phyloP scores from a whole-genome alignment of 2,113 vertebrate species.

The Cryptotis parvus region DNA sequence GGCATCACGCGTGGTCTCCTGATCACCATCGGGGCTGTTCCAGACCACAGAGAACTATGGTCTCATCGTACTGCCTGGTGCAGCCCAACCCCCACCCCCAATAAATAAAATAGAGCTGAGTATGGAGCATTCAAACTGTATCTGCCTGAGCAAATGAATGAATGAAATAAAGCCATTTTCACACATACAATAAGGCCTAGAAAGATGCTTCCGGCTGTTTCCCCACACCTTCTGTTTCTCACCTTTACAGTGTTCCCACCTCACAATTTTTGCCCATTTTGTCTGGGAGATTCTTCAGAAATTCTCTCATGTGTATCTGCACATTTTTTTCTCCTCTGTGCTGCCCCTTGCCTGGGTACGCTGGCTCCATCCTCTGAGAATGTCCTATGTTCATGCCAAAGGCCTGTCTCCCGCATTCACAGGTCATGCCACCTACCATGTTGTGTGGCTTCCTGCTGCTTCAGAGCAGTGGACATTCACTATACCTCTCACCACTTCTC shows the following conservation, averaged over 20 bases:
- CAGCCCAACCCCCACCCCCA: too few species aligned
- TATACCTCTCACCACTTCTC: not conserved
- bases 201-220: not conserved
- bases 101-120: not conserved
- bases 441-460: not conserved
- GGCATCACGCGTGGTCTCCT: too few species aligned
- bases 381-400: not conserved
- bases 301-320: not conserved
- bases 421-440: not conserved
- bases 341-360: not conserved
- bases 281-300: not conserved
- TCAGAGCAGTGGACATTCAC: not conserved
- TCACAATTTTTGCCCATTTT: not conserved
- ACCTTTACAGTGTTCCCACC: not conserved
- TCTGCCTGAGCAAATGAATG: not conserved
- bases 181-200: not conserved
- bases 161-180: not conserved
- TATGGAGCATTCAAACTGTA: not conserved
- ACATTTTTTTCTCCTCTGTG: conserved; percentile 8
- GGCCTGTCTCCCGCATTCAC: not conserved
- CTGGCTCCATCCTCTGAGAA: not conserved
- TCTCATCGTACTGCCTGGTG: too few species aligned
- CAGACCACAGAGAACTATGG: too few species aligned
- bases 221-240: not conserved
- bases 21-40: too few species aligned